phyloP scores from a whole-genome alignment of 2,888 invertebrate species.

The Sympetrum striolatum region DNA sequence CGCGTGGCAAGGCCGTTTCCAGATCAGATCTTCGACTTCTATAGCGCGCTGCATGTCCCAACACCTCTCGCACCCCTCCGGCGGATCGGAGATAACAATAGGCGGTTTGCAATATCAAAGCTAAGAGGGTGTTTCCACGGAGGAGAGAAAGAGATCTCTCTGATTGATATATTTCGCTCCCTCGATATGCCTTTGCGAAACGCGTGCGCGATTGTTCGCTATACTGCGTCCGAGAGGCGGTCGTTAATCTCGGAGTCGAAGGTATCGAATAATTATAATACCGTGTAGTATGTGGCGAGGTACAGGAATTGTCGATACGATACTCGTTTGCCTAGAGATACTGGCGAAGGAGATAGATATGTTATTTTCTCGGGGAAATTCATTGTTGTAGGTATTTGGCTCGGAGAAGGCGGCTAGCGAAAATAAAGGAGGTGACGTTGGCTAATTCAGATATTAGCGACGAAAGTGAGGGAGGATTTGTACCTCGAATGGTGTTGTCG shows the following conservation, averaged over 20 bases:
- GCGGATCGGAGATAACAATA: background rate
- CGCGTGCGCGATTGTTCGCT: background rate
- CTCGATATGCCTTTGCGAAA: slow-evolving; percentile 21
- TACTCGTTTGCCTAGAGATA: background rate
- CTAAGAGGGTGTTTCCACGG: slow-evolving; percentile 5
- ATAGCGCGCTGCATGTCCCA: background rate
- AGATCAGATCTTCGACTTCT: background rate
- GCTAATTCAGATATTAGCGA: no score
- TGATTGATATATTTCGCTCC: background rate
- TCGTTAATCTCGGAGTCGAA: background rate
- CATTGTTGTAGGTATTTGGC: no score
- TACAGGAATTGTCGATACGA: background rate
- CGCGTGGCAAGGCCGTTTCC: slow-evolving; percentile 33
- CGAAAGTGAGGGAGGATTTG: no score
- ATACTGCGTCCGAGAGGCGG: background rate
- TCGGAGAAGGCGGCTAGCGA: no score
- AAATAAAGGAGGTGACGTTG: no score
- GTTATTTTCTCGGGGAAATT: no score
- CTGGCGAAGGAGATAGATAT: background rate
- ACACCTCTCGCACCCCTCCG: background rate
- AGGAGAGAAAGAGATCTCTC: background rate
- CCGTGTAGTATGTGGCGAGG: background rate
- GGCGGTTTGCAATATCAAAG: slow-evolving; percentile 12
- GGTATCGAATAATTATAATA: background rate
- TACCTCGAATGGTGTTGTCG: no score